Percentiles rank a stretch among this genome's conserved stretches.
Conservation (phyloP, 2,113 vertebrate species). For the Urocolius indicus region DNA sequence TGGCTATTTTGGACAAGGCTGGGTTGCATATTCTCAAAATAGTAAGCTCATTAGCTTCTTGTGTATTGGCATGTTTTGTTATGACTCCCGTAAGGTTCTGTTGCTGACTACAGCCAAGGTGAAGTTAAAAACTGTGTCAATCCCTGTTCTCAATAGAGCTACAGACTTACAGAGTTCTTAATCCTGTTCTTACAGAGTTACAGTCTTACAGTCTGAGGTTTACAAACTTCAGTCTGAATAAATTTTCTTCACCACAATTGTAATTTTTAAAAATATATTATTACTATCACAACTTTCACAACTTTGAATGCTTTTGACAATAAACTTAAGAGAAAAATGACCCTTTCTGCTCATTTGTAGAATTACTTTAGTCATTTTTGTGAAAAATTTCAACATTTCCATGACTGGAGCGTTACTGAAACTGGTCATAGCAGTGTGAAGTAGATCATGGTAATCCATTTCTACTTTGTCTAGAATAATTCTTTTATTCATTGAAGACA, state of each 20-base stretch:
- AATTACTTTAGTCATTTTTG: not conserved
- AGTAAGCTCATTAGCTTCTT: not conserved
- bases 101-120: not conserved
- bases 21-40: not conserved
- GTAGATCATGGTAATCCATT: not conserved
- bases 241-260: not conserved
- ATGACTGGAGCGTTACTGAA: not conserved
- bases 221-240: not conserved
- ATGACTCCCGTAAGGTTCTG: not conserved
- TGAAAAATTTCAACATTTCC: not conserved
- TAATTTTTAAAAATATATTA: not conserved
- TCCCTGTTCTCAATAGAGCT: not conserved
- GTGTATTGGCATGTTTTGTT: not conserved
- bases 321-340: not conserved
- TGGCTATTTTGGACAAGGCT: not conserved
- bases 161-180: no score
- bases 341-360: fast-evolving
- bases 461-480: not conserved
- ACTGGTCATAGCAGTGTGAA: not conserved
- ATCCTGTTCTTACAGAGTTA: no score
- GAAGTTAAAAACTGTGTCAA: not conserved
- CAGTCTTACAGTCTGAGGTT: no score
- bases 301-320: not conserved
- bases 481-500: not conserved
- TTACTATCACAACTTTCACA: not conserved